Base-by-base conservation (phyloP, 1,140 invertebrate genomes). In the Centruroides sculpturatus region DNA sequence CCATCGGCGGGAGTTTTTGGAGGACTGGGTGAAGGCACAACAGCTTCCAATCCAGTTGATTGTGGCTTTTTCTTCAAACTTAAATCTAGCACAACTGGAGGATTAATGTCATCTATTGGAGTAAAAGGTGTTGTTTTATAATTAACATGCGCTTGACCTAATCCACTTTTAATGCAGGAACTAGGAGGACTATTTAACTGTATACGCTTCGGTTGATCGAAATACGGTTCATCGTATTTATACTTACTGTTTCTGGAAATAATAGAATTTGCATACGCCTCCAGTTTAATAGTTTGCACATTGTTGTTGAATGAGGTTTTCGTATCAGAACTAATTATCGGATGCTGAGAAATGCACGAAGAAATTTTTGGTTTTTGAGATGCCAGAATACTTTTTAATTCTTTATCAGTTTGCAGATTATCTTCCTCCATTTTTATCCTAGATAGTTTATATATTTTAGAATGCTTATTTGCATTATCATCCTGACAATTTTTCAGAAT, bases 31-130 rank as follows among this genome's bases (percentile, higher is more conserved):
- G 41, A 41, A 13, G 54, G 10, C 5, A 48, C 47, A 10, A 53
- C 23, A 35, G 52, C 10, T 35, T 51, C 47, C 5, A 34, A 8
- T 41, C 48, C 56, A 49, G 55, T 53, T 11, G 60, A 35, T n/a
- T 36, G 10, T 13, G 51, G 56, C n/a, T 58, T 62, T 36, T 63
- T 65, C 47, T 65, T 65, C 1, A 65, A 41, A 36, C 64, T 62
- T 11, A 65, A 58, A 36, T 65, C 64, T n/a, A 65, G 47, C n/a
- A 63, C 64, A 56, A 48, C 60, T 41, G 41, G 41, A 41, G 41
- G 41, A 41, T 41, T 41, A 41, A 41, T 8, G 3, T 41, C 41
- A 3, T 41, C 41, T 41, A 41, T 41, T 6, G 41, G 41, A 41
- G 41, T 41, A 41, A 41, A 41, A 41, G 41, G 41, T 41, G 8